Conservation (phyloP, 2,797 vertebrate genomes). For the Channa striata region DNA sequence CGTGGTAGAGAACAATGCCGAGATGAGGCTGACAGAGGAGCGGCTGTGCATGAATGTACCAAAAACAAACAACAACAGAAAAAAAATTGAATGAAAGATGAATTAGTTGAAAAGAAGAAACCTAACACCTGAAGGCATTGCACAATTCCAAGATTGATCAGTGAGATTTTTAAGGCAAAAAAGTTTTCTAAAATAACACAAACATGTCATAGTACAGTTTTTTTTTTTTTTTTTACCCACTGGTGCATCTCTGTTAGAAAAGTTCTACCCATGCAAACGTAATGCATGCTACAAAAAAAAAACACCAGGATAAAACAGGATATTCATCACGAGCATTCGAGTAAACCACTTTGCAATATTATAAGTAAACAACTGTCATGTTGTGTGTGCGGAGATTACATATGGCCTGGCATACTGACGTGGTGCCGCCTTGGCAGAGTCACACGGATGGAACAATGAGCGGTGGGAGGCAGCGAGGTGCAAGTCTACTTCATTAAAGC, state of each 20-base stretch:
- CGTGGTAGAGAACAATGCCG: constrained; percentile 45
- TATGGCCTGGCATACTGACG: constrained; percentile 61
- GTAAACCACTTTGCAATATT: constrained; percentile 61
- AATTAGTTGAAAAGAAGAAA: constrained; percentile 12
- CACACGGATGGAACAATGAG: constrained; percentile 32
- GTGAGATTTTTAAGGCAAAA: constrained; percentile 83
- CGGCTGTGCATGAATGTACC: constrained; percentile 33
- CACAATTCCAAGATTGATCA: constrained; percentile 74
- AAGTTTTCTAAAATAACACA: constrained; percentile 55
- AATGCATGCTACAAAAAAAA: constrained; percentile 68
- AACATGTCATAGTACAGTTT: constrained; percentile 58
- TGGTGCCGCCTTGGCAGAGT: constrained; percentile 42
- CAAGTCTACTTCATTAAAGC: constrained; percentile 36
- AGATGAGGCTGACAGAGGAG: constrained; percentile 53
- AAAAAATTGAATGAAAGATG: constrained; percentile 17
- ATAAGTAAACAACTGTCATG: constrained; percentile 57
- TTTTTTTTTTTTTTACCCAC: constrained; percentile 37
- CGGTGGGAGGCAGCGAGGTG: constrained; percentile 57
- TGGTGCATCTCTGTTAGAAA: constrained; percentile 53
- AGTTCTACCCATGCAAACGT: constrained; percentile 67
- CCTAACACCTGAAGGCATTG: constrained; percentile 72
- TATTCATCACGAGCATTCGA: constrained; percentile 73
- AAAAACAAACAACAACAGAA: constrained; percentile 5
- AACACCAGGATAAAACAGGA: constrained; percentile 54
- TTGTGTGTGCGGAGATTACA: constrained; percentile 47